Conservation (phyloP, 2,113 vertebrate species). For the Paedocypris sp. region DNA sequence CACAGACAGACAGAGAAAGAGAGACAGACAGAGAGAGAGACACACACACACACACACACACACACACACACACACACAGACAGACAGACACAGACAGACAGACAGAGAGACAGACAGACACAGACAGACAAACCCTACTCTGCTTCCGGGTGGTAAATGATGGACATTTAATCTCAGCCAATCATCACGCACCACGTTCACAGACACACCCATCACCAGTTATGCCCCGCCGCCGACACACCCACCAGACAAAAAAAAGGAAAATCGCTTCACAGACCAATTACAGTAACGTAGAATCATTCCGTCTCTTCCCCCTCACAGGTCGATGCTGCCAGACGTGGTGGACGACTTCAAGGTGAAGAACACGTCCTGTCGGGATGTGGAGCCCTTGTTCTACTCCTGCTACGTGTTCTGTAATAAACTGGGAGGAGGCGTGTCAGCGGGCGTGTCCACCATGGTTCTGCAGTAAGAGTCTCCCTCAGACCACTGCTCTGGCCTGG, state of each 20-base stretch:
- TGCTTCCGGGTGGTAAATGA: too few relatives aligned
- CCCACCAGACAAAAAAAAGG: not conserved
- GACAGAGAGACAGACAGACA: too few relatives aligned
- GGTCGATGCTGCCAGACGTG: constrained; percentile 67
- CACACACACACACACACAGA: too few relatives aligned
- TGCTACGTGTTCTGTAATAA: constrained; percentile 67
- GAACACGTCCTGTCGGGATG: constrained; percentile 49
- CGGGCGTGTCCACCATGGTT: constrained; percentile 60
- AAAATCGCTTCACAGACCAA: too few relatives aligned
- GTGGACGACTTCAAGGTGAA: constrained; percentile 57
- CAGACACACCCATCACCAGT: too few relatives aligned
- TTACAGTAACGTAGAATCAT: not conserved
- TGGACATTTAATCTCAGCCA: too few relatives aligned
- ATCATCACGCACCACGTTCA: too few relatives aligned
- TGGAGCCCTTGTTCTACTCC: constrained; percentile 67
- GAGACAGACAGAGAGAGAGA: too few relatives aligned
- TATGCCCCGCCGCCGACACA: not conserved
- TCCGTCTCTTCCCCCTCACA: constrained; percentile 25
- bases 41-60: too few relatives aligned
- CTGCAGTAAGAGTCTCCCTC: constrained; percentile 55
- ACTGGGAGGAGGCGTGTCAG: constrained; percentile 60
- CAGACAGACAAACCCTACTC: too few relatives aligned
- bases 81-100: too few relatives aligned
- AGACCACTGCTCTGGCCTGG: not conserved
- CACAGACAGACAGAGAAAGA: too few relatives aligned